A percentile compares a stretch with the other conserved stretches of the same genome.
Conservation (phyloP, 2,888 invertebrate genomes). For the Abscondita cerata region DNA sequence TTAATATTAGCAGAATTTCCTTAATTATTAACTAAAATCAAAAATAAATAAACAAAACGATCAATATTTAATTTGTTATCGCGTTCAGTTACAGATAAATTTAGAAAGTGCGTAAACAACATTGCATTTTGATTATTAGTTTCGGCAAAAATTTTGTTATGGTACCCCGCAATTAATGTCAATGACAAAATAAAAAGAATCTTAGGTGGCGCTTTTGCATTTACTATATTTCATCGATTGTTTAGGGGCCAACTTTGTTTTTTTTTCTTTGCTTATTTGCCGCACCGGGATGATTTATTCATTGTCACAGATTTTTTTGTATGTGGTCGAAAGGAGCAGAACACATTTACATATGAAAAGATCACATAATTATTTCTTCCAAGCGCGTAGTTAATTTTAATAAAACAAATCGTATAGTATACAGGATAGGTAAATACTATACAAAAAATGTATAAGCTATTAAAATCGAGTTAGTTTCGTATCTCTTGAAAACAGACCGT, state of each 20-base stretch:
- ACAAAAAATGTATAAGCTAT: conserved; percentile 45
- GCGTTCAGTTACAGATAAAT: too few species aligned
- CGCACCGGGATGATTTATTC: too few species aligned
- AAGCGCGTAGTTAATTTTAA: too few species aligned
- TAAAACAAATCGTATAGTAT: background rate
- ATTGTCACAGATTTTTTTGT: too few species aligned
- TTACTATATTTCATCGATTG: too few species aligned
- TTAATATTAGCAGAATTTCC: background rate
- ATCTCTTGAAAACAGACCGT: conserved; percentile 52
- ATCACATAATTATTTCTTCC: too few species aligned
- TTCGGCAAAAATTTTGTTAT: background rate
- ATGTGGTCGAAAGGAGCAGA: too few species aligned
- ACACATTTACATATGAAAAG: too few species aligned
- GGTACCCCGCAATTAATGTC: background rate
- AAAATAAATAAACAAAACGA: background rate
- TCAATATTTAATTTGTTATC: conserved; percentile 13
- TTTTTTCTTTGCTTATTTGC: too few species aligned
- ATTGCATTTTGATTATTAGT: conserved; percentile 7
- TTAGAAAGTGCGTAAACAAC: conserved; percentile 3
- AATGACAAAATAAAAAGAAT: too few species aligned
- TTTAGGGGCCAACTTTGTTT: too few species aligned
- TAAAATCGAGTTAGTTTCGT: conserved; percentile 55
- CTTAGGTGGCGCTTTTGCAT: too few species aligned
- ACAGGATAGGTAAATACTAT: conserved; percentile 11
- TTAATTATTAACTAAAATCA: background rate